A percentile compares a stretch with the other conserved stretches of the same genome.
These are phyloP conservation scores for Dromius quadrimaculatus DNA, from an alignment of 2,888 invertebrate genomes.

Conservation along the genomic window DNA sequence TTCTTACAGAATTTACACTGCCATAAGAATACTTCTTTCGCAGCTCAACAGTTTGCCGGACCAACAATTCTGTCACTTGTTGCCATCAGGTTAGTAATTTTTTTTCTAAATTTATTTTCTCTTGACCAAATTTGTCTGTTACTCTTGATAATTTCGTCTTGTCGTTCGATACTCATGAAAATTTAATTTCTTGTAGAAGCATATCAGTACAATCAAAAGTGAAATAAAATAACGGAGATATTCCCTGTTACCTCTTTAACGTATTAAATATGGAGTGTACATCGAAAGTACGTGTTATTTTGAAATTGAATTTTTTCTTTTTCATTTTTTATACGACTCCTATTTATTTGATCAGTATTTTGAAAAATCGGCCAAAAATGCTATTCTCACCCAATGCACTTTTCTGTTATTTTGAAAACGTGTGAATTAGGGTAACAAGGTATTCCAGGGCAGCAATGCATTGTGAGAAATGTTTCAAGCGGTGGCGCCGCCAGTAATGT, in stretches of 20 bases:
- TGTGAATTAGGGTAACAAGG: too few relatives aligned
- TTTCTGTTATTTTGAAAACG: too few relatives aligned
- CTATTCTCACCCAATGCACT: too few relatives aligned
- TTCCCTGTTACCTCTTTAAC: conserved; percentile 48
- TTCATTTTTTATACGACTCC: too few relatives aligned
- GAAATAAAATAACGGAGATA: conserved; percentile 32
- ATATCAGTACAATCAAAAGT: conserved; percentile 50
- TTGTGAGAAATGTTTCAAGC: too few relatives aligned
- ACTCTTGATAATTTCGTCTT: conserved; percentile 32
- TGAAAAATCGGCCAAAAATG: too few relatives aligned
- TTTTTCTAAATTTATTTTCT: not conserved
- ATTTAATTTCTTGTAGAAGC: conserved; percentile 48
- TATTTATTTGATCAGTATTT: too few relatives aligned
- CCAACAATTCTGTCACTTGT: too few relatives aligned
- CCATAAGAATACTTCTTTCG: conserved; percentile 15
- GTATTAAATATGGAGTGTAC: conserved; percentile 44
- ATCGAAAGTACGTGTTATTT: conserved; percentile 39
- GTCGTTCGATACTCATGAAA: conserved; percentile 30
- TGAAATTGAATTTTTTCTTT: too few relatives aligned
- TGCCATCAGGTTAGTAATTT: conserved; percentile 22
- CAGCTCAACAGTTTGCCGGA: conserved; percentile 12
- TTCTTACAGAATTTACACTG: conserved; percentile 21
- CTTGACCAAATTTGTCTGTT: conserved; percentile 2
- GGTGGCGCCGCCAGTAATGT: too few relatives aligned
- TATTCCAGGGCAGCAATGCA: too few relatives aligned